phyloP scores from a whole-genome alignment of 2,113 vertebrate species.

The Pagrus major region DNA sequence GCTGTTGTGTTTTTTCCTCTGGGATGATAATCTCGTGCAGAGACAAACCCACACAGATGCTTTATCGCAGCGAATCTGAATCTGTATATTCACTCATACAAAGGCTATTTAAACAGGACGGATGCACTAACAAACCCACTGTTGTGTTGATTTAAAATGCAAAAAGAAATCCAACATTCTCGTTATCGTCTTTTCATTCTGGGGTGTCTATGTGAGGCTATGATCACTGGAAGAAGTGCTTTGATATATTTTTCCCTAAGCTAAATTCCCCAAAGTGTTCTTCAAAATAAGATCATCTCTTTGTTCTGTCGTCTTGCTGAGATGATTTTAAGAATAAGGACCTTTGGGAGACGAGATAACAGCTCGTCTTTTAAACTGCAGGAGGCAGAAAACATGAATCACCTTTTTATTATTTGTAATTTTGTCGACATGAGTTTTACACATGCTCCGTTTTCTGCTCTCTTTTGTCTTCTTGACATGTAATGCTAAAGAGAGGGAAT shows the following conservation, averaged over 20 bases:
- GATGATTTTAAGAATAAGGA: neutral
- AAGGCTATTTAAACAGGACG: neutral
- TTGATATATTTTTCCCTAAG: slow-evolving; percentile 12
- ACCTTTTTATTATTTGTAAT: neutral
- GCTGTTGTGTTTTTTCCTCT: too few relatives aligned
- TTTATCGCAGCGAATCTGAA: too few relatives aligned
- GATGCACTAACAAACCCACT: too few relatives aligned
- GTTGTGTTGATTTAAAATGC: neutral
- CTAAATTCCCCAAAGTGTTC: slow-evolving; percentile 11
- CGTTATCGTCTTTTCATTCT: neutral
- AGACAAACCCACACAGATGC: too few relatives aligned
- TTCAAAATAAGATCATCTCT: slow-evolving; percentile 12
- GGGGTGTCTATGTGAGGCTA: neutral
- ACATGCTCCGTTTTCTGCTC: neutral
- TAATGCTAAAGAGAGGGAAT: neutral
- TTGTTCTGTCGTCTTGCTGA: neutral
- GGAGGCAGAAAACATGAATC: slow-evolving; percentile 16
- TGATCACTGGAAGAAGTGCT: neutral
- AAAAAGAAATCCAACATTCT: neutral
- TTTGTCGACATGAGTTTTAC: neutral
- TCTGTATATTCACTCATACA: neutral
- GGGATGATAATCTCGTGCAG: too few relatives aligned
- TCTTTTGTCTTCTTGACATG: neutral
- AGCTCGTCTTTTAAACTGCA: neutral
- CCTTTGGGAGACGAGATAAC: neutral